Evolutionary conservation across 2,113 vertebrate genomes (phyloP).

Genomic region (Caracal caracal): DNA sequence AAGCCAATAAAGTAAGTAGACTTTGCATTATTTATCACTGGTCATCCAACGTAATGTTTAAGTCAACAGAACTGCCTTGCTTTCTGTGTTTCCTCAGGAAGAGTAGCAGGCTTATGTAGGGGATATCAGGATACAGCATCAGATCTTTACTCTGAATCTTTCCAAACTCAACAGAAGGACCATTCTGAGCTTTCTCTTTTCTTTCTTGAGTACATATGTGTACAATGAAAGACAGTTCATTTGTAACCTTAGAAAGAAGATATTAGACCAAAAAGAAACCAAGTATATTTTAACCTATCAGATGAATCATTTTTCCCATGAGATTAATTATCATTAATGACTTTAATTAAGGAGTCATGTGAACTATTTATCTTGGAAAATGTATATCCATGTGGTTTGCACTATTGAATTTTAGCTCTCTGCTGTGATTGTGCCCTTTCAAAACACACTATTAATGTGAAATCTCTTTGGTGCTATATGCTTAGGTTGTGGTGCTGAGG

Average conservation of each 20-base stretch:
- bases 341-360: conserved; percentile 83
- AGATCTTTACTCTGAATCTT: conserved; percentile 1
- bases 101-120: conserved; percentile 46
- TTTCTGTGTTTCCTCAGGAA: conserved; percentile 69
- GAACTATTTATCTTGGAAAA: conserved; percentile 82
- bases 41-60: conserved; percentile 45
- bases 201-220: background rate
- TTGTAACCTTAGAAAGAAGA: conserved; percentile 41
- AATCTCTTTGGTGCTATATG: conserved; percentile 14
- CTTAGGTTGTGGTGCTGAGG: background rate
- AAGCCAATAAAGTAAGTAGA: conserved; percentile 80
- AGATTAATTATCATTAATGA: conserved; percentile 80
- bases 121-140: background rate
- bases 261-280: conserved; percentile 62
- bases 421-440: background rate
- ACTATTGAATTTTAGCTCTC: background rate
- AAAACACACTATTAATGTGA: conserved; percentile 38
- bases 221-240: background rate
- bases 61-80: conserved; percentile 70
- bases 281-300: conserved; percentile 70
- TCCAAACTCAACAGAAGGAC: background rate
- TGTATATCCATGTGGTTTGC: conserved; percentile 53
- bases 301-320: conserved; percentile 78
- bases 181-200: background rate
- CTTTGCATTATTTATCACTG: conserved; percentile 80